Base-by-base conservation (phyloP, 2,113 vertebrate genomes). In the Thomomys bottae region DNA sequence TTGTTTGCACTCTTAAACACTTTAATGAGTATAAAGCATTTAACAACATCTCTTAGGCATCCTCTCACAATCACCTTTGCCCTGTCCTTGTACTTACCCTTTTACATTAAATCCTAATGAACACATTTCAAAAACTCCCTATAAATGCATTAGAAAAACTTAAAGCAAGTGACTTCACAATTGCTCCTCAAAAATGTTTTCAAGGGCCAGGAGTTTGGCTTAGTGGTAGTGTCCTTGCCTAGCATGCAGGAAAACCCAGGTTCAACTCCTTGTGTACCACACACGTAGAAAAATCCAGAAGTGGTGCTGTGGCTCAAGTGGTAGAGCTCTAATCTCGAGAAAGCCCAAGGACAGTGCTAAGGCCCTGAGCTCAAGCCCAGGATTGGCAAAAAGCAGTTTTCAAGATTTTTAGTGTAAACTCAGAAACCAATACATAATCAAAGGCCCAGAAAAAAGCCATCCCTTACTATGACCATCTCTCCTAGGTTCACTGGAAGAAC, bases 161-260 rank as follows among this genome's bases (percentile, higher is more conserved):
- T 75, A 80, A 26, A 38, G n/a, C 14, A 64, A 94, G 57, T 73
- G 72, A 80, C n/a, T 57, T 88, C 61, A 84, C 26, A 79, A 72
- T 71, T 67, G 23, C 64, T 70, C 40, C 63, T 92, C 63, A 75
- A 61, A 86, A 61, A 66, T 66, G 15, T 78, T 82, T 81, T 70
- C 3, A 23, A 45, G 73, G n/a, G n/a, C n/a, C n/a, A n/a, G n/a
- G n/a, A n/a, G n/a, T n/a, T n/a, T n/a, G n/a, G n/a, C n/a, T n/a
- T n/a, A n/a, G n/a, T n/a, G n/a, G n/a, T n/a, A n/a, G n/a, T n/a
- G n/a, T n/a, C n/a, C n/a, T n/a, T n/a, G n/a, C n/a, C n/a, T n/a
- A n/a, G n/a, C n/a, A n/a, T n/a, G n/a, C n/a, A n/a, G n/a, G n/a
- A n/a, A n/a, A n/a, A n/a, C n/a, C n/a, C n/a, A n/a, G n/a, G n/a